Evolutionary conservation across 1,140 invertebrate species (phyloP).

Genomic region (Drosophila obscura): DNA sequence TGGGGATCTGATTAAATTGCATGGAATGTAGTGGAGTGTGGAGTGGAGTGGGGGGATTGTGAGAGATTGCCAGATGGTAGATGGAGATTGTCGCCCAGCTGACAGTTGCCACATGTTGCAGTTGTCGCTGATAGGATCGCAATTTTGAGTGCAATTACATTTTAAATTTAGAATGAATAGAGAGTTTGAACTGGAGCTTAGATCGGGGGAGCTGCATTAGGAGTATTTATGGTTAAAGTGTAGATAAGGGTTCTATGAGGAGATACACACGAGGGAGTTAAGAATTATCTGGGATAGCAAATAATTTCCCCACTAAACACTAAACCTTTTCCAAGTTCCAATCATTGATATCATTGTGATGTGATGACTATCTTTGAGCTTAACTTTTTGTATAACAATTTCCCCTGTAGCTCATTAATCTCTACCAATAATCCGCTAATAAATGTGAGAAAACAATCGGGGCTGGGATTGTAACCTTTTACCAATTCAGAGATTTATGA

Average conservation of each 20-base stretch:
- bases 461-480: conserved; percentile 13
- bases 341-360: not conserved
- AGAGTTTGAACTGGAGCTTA: conserved; percentile 22
- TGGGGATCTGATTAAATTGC: conserved; percentile 15
- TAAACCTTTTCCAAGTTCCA: not conserved
- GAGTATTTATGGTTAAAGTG: not conserved
- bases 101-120: conserved; percentile 34
- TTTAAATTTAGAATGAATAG: conserved; percentile 17
- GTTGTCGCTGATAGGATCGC: conserved; percentile 34
- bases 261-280: no score
- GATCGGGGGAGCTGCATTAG: not conserved
- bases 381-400: conserved; percentile 1
- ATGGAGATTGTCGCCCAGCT: conserved; percentile 13
- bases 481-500: conserved; percentile 20
- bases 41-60: not conserved
- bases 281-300: no score
- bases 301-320: no score
- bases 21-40: no score
- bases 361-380: conserved; percentile 5
- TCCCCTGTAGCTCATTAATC: conserved; percentile 22
- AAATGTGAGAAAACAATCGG: conserved; percentile 38
- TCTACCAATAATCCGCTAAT: conserved; percentile 28
- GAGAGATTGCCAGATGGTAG: conserved; percentile 23
- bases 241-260: no score
- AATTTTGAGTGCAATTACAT: conserved; percentile 20